Conservation (phyloP, 2,797 vertebrate genomes). For the Heterohyrax brucei region DNA sequence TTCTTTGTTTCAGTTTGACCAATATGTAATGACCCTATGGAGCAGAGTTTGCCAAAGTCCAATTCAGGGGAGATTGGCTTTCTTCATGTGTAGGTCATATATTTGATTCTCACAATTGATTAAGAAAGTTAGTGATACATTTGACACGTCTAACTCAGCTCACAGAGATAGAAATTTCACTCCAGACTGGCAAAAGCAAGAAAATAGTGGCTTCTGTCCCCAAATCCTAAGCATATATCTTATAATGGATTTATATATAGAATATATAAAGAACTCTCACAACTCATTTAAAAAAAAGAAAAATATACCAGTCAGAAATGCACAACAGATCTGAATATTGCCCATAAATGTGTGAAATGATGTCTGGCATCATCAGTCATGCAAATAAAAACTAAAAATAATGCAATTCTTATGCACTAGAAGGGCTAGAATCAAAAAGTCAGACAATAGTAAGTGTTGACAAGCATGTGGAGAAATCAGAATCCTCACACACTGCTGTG, state of each 20-base stretch:
- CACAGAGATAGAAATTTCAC: neutral
- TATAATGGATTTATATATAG: neutral
- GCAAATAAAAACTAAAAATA: neutral
- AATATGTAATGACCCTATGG: neutral
- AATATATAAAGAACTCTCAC: neutral
- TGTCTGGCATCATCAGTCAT: neutral
- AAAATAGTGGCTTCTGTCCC: neutral
- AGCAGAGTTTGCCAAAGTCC: neutral
- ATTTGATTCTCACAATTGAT: neutral
- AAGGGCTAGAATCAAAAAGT: neutral
- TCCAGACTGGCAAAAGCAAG: neutral
- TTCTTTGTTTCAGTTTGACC: neutral
- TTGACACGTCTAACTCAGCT: neutral
- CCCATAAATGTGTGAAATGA: neutral
- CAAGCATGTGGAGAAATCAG: neutral
- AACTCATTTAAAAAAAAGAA: neutral
- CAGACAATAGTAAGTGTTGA: neutral
- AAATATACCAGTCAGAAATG: neutral
- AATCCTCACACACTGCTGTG: neutral
- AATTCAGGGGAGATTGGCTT: neutral
- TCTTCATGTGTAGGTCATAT: neutral
- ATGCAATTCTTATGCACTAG: neutral
- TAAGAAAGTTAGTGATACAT: neutral
- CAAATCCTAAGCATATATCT: neutral
- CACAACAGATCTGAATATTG: neutral